Conservation (phyloP, 2,888 invertebrate species). For the Tuberolachnus salignus region DNA sequence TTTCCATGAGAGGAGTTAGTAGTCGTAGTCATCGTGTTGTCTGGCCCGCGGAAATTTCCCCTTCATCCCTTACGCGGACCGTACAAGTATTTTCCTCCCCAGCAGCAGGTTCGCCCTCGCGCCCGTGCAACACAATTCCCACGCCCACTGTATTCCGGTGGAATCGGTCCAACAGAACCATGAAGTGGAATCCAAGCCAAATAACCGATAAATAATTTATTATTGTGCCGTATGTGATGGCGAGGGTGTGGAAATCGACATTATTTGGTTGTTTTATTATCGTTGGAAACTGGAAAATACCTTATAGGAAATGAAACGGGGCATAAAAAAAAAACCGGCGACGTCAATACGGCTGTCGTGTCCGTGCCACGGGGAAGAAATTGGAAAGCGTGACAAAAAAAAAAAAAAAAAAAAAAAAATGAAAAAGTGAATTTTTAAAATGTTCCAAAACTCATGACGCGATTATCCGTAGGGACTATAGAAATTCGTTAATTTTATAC, state of each 20-base stretch:
- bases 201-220: conserved; percentile 27
- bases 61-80: neutral
- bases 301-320: too few species aligned
- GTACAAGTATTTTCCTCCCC: too few species aligned
- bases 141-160: conserved; percentile 9
- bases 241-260: neutral
- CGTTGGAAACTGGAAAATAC: too few species aligned
- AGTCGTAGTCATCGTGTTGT: neutral
- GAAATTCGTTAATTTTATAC: too few species aligned
- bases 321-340: too few species aligned
- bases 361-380: too few species aligned
- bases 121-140: conserved; percentile 4
- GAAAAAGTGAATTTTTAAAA: too few species aligned
- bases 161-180: conserved; percentile 46
- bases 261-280: too few species aligned
- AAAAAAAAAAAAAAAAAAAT: too few species aligned
- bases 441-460: too few species aligned
- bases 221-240: neutral
- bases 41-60: neutral
- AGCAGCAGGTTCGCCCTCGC: neutral
- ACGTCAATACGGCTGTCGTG: too few species aligned
- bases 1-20: neutral
- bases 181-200: conserved; percentile 33
- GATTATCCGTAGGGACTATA: too few species aligned
- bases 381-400: neutral